phyloP scores from a whole-genome alignment of 2,113 vertebrate species.

The Bettongia penicillata region DNA sequence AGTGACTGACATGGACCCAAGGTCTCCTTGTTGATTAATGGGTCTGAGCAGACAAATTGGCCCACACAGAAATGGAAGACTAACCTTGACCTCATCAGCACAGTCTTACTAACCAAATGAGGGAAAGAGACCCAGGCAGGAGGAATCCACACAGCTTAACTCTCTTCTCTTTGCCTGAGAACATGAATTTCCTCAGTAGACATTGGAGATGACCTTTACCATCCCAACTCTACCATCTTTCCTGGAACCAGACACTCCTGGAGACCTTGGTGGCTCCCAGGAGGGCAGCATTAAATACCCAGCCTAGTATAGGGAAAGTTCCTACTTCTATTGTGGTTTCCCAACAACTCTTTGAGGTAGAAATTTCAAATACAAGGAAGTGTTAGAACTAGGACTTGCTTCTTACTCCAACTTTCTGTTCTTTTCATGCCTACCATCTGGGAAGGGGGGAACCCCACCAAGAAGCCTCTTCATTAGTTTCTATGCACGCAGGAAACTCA shows the following conservation, averaged over 20 bases:
- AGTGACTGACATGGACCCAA: neutral
- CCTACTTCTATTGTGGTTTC: neutral
- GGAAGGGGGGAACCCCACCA: neutral
- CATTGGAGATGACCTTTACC: neutral
- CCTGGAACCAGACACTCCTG: neutral
- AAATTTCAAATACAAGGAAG: neutral
- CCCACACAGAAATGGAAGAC: neutral
- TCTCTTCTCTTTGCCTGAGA: neutral
- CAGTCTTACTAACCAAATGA: neutral
- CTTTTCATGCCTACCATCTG: neutral
- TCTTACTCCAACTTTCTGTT: neutral
- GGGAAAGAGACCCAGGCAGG: neutral
- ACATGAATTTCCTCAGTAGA: neutral
- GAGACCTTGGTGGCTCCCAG: neutral
- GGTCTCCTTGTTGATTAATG: neutral
- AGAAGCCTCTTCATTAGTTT: neutral
- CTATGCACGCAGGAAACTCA: neutral
- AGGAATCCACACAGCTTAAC: neutral
- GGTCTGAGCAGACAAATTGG: neutral
- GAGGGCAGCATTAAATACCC: neutral
- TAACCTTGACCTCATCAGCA: neutral
- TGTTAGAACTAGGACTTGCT: neutral
- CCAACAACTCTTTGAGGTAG: neutral
- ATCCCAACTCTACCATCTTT: neutral
- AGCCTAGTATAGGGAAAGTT: neutral